Base-by-base conservation (phyloP, 2,113 vertebrate species). In the Corapipo altera region DNA sequence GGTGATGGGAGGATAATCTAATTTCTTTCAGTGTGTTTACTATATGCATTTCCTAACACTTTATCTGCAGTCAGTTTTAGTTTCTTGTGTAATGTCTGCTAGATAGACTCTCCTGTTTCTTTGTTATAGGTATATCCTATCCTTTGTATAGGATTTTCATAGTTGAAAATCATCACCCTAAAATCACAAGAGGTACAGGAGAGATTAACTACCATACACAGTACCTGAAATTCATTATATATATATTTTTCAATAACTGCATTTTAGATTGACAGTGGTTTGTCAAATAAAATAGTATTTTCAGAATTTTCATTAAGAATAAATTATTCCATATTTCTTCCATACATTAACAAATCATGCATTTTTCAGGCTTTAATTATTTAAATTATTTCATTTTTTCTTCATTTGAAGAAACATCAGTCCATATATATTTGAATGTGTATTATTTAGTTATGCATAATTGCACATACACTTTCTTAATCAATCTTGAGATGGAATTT, bases 1-100 rank as follows among this genome's bases (percentile, higher is more conserved):
- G 88, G 19, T 28, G 51, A 58, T 7, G 1, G 6, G 14, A 76
- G 16, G 23, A 58, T 94, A 92, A 90, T 88, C 13, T 89, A 78
- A 94, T 94, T 87, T 81, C 21, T 87, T 89, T 85, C 57, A 59
- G 8, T 78, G 21, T 91, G 26, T 81, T 94, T 86, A 65, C 37
- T 86, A 24, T 33, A 28, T 55, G 15, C 52, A 78, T 88, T 91
- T 93, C 70, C 35, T 15, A 75, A 15, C 16, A 28, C 15, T 82
- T 75, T 55, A 26, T 52, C 48, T 74, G 37, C n/a, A 76, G 58
- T 70, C 37, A 37, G 17, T 43, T 91, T 83, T 35, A 44, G 58
- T 62, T 85, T 90, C 41, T n/a, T 32, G 8, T 49, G 18, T 33
- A 78, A 69, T 28, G 11, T 21, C 30, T 89, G 12, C 69, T 62